These are phyloP conservation scores for Scartelaos histophorus DNA, from an alignment of 2,113 vertebrate genomes.

Conservation along the genomic window DNA sequence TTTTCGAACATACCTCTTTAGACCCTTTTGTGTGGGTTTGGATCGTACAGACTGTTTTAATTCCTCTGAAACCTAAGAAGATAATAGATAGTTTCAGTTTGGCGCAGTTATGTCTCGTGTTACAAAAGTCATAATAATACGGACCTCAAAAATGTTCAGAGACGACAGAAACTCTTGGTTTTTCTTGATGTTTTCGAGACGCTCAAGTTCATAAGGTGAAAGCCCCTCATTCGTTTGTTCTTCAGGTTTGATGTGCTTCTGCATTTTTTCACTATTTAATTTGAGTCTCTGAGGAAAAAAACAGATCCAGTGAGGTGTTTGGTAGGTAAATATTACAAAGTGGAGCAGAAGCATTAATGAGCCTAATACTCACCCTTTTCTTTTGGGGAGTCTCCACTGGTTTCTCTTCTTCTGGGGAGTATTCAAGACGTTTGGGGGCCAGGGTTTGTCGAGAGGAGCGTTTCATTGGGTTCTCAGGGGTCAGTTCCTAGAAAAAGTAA, in stretches of 20 bases:
- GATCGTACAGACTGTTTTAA: conserved; percentile 44
- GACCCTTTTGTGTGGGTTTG: conserved; percentile 50
- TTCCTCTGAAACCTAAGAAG: conserved; percentile 54
- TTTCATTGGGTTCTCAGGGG: neutral
- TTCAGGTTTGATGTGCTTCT: neutral
- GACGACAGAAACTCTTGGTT: conserved; percentile 72
- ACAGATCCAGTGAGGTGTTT: neutral
- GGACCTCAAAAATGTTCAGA: conserved; percentile 65
- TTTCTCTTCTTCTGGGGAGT: conserved; percentile 17
- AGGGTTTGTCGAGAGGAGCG: conserved; percentile 19
- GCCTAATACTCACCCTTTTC: conserved; percentile 14
- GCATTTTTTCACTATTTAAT: neutral
- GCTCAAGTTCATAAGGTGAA: conserved; percentile 71
- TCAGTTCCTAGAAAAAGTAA: conserved; percentile 29
- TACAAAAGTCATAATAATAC: neutral
- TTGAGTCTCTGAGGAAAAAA: neutral
- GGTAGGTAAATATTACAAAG: neutral
- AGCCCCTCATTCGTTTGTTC: conserved; percentile 42
- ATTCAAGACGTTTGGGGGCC: conserved; percentile 38
- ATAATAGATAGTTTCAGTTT: neutral
- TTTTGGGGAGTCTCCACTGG: neutral
- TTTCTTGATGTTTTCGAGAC: conserved; percentile 73
- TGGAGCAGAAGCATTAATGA: neutral
- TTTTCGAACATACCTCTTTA: conserved; percentile 52
- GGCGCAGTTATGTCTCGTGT: neutral